Conservation (phyloP, 2,113 vertebrate genomes). For the Peromyscus maniculatus region DNA sequence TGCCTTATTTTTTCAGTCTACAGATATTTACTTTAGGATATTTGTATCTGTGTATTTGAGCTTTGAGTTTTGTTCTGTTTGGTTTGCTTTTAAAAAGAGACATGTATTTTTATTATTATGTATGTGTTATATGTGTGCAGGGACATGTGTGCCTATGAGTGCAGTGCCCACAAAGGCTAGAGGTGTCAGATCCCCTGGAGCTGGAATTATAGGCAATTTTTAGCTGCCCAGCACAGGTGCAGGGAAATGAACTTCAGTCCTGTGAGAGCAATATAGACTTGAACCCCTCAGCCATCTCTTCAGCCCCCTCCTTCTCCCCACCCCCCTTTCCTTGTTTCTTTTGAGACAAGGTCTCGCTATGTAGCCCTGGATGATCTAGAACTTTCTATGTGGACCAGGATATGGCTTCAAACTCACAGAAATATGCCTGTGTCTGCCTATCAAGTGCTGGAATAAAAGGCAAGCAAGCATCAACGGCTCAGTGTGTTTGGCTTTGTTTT, state of each 20-base stretch:
- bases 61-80: not conserved
- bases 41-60: not conserved
- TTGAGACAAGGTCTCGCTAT: not conserved
- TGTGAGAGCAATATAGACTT: not conserved
- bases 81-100: not conserved
- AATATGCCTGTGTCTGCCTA: not conserved
- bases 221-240: not conserved
- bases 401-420: not conserved
- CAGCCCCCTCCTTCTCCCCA: not conserved
- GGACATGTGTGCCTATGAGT: not conserved
- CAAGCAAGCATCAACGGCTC: not conserved
- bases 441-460: not conserved
- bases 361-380: not conserved
- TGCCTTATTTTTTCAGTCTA: not conserved
- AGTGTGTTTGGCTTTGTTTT: not conserved
- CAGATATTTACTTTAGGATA: not conserved
- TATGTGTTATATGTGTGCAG: not conserved
- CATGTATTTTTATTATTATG: not conserved
- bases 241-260: not conserved
- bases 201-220: not conserved
- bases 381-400: not conserved
- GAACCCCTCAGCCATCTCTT: not conserved
- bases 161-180: not conserved
- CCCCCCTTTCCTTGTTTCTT: not conserved
- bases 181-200: not conserved